Conservation (phyloP, 2,113 vertebrate species). For the Melanerpes aurifrons region DNA sequence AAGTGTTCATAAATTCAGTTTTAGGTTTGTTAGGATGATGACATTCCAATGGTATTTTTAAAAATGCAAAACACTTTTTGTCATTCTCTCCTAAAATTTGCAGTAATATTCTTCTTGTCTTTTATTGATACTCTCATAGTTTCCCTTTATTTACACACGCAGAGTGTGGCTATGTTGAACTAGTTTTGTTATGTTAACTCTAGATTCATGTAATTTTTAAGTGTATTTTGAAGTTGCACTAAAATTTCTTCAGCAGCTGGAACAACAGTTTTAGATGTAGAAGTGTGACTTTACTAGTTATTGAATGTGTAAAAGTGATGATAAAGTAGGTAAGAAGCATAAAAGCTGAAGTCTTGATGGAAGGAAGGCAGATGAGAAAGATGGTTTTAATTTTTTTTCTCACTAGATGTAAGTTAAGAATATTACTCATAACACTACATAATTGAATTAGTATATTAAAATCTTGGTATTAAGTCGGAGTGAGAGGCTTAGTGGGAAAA, state of each 20-base stretch:
- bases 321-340: not conserved
- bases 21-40: not conserved
- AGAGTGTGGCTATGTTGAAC: not conserved
- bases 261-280: not conserved
- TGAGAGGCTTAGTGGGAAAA: constrained; percentile 25
- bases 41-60: not conserved
- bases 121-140: not conserved
- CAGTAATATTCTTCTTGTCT: not conserved
- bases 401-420: constrained; percentile 4
- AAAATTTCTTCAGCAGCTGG: not conserved
- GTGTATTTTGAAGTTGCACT: not conserved
- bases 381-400: not conserved
- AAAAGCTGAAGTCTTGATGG: not conserved
- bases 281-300: not conserved
- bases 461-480: constrained; percentile 30
- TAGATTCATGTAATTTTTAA: not conserved
- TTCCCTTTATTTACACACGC: not conserved
- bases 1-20: not conserved
- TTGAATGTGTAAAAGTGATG: not conserved
- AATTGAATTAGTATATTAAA: constrained; percentile 53
- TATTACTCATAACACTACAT: not conserved
- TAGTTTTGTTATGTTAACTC: not conserved
- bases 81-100: not conserved
- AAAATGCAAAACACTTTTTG: not conserved
- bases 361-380: constrained; percentile 8